phyloP scores from a whole-genome alignment of 2,113 vertebrate genomes.

The Perca schrenkii region DNA sequence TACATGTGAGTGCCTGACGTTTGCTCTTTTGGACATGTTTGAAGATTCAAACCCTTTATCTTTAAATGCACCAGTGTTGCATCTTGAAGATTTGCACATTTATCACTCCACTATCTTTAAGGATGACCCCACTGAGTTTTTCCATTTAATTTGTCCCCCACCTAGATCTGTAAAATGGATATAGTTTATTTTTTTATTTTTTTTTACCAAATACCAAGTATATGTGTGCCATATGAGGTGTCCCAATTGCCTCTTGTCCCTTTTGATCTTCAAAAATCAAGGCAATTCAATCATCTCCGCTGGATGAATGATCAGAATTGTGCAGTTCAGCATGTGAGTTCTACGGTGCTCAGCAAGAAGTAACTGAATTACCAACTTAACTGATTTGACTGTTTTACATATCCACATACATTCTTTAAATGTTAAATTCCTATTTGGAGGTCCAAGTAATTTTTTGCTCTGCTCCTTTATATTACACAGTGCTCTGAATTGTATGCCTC shows the following conservation, averaged over 20 bases:
- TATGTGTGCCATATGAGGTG: constrained; percentile 4
- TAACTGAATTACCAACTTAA: neutral
- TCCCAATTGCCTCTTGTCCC: constrained; percentile 41
- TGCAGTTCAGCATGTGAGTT: constrained; percentile 26
- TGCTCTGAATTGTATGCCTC: neutral
- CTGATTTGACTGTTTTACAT: neutral
- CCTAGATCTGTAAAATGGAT: constrained; percentile 5
- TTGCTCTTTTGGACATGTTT: neutral
- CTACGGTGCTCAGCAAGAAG: constrained; percentile 6
- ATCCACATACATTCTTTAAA: neutral
- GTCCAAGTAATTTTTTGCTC: neutral
- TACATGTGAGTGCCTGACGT: neutral
- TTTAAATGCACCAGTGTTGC: neutral
- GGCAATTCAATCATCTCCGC: constrained; percentile 40
- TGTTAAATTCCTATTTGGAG: neutral
- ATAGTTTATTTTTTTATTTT: neutral
- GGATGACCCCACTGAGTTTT: neutral
- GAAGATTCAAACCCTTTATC: neutral
- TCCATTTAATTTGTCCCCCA: constrained; percentile 2
- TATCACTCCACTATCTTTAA: neutral
- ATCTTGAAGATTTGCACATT: neutral
- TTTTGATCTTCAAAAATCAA: constrained; percentile 64
- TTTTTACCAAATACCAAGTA: constrained; percentile 3
- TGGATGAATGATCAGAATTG: constrained; percentile 39
- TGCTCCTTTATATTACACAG: neutral